phyloP scores from a whole-genome alignment of 2,888 invertebrate genomes.

The Tenthredo mesomela region DNA sequence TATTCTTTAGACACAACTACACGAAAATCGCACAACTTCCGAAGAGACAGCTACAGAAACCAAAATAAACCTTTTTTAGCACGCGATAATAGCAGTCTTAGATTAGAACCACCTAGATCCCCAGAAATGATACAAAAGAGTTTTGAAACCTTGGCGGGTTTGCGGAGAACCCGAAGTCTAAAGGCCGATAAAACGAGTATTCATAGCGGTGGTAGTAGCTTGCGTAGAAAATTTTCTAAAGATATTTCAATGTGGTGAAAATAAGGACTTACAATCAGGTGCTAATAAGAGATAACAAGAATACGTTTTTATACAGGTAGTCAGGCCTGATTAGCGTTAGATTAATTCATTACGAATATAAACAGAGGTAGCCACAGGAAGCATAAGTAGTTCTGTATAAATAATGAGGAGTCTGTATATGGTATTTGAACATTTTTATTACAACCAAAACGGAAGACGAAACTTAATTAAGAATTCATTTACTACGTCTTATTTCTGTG shows the following conservation, averaged over 20 bases:
- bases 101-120: conserved; percentile 80
- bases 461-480: neutral
- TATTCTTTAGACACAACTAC: conserved; percentile 48
- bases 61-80: neutral
- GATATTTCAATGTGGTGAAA: conserved; percentile 54
- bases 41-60: neutral
- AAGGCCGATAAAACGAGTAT: conserved; percentile 74
- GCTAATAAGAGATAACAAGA: neutral
- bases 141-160: conserved; percentile 80
- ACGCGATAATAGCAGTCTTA: conserved; percentile 71
- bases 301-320: neutral
- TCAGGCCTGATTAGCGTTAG: neutral
- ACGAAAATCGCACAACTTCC: neutral
- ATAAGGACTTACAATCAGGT: neutral
- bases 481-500: neutral
- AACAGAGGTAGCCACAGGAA: neutral
- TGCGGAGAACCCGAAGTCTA: conserved; percentile 79
- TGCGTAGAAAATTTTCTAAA: conserved; percentile 39
- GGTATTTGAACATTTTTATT: neutral
- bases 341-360: neutral
- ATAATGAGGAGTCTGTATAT: neutral
- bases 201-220: conserved; percentile 23
- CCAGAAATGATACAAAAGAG: conserved; percentile 81
- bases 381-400: neutral
- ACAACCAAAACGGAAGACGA: neutral